Evolutionary conservation across 2,888 invertebrate species (phyloP).

Genomic region (Onthophagus sagittarius): DNA sequence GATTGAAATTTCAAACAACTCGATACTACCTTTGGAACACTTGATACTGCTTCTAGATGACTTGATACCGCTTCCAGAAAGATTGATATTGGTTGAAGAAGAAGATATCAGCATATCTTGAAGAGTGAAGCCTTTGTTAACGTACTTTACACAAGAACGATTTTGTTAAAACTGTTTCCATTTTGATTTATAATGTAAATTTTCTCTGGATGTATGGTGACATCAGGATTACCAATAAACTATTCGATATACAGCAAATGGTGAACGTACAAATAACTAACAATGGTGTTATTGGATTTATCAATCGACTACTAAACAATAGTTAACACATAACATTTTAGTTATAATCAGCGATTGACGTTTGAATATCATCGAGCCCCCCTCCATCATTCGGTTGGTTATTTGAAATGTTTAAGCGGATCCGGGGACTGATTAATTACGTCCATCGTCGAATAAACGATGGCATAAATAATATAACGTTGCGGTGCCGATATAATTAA

Average conservation of each 20-base stretch:
- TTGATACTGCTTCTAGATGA: too few relatives aligned
- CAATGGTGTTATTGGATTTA: neutral
- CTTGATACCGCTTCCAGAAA: too few relatives aligned
- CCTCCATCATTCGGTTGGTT: neutral
- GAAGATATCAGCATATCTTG: too few relatives aligned
- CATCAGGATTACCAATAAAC: neutral
- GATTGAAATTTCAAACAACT: too few relatives aligned
- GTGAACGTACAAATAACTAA: neutral
- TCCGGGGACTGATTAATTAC: neutral
- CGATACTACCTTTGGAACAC: too few relatives aligned
- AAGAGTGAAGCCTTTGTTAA: too few relatives aligned
- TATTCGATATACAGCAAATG: neutral
- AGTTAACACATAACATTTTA: neutral
- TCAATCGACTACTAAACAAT: neutral
- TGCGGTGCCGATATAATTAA: slow-evolving; percentile 31
- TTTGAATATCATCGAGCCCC: neutral
- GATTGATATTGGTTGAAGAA: too few relatives aligned
- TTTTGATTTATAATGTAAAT: too few relatives aligned
- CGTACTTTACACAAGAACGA: too few relatives aligned
- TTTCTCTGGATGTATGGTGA: too few relatives aligned
- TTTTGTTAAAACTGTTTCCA: too few relatives aligned
- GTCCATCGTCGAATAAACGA: slow-evolving; percentile 10
- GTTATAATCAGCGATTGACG: neutral
- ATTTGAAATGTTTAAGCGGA: neutral
- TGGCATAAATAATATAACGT: slow-evolving; percentile 12